phyloP scores from a whole-genome alignment of 2,113 vertebrate species.

The Aix galericulata region DNA sequence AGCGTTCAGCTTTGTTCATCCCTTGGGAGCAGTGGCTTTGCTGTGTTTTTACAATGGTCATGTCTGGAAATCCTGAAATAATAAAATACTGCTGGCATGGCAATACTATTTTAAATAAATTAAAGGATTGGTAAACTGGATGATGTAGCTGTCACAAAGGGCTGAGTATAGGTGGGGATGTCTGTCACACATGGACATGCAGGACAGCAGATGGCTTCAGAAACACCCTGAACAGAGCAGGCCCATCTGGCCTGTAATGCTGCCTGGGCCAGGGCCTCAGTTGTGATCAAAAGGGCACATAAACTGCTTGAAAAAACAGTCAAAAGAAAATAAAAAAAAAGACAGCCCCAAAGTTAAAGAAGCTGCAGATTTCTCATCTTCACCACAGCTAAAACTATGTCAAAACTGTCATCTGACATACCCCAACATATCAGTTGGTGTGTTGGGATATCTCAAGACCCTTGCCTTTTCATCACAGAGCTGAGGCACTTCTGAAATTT shows the following conservation, averaged over 20 bases:
- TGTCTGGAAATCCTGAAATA: not conserved
- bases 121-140: not conserved
- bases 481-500: not conserved
- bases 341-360: not conserved
- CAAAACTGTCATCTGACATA: not conserved
- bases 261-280: not conserved
- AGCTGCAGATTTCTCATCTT: not conserved
- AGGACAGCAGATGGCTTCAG: not conserved
- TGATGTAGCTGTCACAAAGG: not conserved
- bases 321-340: not conserved
- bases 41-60: not conserved
- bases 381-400: not conserved
- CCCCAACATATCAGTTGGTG: not conserved
- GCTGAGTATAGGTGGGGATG: not conserved
- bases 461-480: not conserved
- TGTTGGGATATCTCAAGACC: not conserved
- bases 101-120: not conserved
- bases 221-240: not conserved
- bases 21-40: not conserved
- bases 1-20: not conserved
- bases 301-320: not conserved
- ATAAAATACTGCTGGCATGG: not conserved
- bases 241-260: not conserved
- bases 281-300: accelerated
- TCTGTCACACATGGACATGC: accelerated